Base-by-base conservation (phyloP, 2,113 vertebrate species). In the Alectura lathami region DNA sequence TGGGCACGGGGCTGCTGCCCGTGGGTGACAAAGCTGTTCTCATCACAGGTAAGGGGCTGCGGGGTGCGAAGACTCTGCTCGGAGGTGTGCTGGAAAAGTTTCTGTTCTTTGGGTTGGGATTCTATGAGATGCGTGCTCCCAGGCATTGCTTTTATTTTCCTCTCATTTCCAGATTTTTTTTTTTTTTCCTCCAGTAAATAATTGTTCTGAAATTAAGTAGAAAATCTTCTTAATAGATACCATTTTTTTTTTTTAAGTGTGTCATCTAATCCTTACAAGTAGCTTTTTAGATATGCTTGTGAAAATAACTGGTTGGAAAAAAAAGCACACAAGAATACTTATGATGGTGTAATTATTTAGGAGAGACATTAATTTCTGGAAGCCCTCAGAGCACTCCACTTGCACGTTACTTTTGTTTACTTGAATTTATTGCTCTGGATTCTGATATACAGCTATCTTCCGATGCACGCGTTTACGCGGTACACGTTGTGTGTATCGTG, bases 21-120 rank as follows among this genome's bases (percentile, higher is more conserved):
- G 96, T 97, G 93, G 83, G 93, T 0, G 88, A 63, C 68, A 98
- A 97, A 91, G 96, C 97, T 0, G 97, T 98, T 54, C 89, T 98
- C 50, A 89, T 98, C 96, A 98, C 98, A 97, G 98, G 98, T 98
- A 97, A 98, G 98, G 7, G 1, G 59, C 59, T 11, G 17, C 2
- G 8, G 18, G 20, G 2, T 43, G 3, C n/a, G 11, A 13, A 73
- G 40, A 7, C 27, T 84, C 56, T 73, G 34, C 42, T 72, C 47
- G 13, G 24, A 5, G 64, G 20, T 11, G 42, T 32, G 62, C 30
- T 94, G 53, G 29, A 54, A 89, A 94, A 94, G 54, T 96, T 95
- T 47, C 18, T 50, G 53, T 62, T 26, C 59, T 90, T 88, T 0
- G 3, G 63, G 17, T 62, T 51, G 50, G 47, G 30, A 48, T 40